Percentiles rank a stretch among this genome's conserved stretches.
These are phyloP conservation scores for Caerostris extrusa DNA, from an alignment of 1,140 invertebrate genomes.

Conservation along the genomic window DNA sequence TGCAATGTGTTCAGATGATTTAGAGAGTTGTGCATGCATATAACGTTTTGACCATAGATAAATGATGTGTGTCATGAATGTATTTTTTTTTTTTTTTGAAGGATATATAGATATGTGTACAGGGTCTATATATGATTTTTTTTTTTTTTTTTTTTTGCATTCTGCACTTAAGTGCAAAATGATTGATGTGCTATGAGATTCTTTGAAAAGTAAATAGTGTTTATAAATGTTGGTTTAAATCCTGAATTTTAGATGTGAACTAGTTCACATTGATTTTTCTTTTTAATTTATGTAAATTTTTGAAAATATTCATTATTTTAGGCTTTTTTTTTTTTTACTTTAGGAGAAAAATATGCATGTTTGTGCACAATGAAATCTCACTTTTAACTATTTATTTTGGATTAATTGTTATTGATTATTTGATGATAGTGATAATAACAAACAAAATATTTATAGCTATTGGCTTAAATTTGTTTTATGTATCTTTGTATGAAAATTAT, in stretches of 20 bases:
- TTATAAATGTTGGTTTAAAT: neutral
- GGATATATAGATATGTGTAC: constrained; percentile 52
- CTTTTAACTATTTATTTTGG: too few relatives aligned
- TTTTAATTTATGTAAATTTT: neutral
- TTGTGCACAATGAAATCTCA: neutral
- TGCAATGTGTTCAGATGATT: constrained; percentile 67
- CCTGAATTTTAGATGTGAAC: neutral
- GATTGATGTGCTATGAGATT: constrained; percentile 38
- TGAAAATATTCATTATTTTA: constrained; percentile 14
- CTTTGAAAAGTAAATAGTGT: neutral
- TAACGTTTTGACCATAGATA: constrained; percentile 56
- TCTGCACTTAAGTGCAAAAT: constrained; percentile 32
- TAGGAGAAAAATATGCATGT: neutral
- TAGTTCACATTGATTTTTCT: neutral
- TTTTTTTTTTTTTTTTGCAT: neutral
- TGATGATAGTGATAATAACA: too few relatives aligned
- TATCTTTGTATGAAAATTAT: too few relatives aligned
- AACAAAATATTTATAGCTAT: too few relatives aligned
- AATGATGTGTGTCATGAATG: constrained; percentile 58
- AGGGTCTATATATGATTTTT: constrained; percentile 43
- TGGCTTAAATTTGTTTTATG: too few relatives aligned
- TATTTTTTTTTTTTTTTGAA: constrained; percentile 29
- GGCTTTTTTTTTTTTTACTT: neutral
- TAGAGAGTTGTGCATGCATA: constrained; percentile 57
- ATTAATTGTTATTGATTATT: too few relatives aligned